Evolutionary conservation across 2,113 vertebrate species (phyloP).

Genomic region (Pelusios castaneus): DNA sequence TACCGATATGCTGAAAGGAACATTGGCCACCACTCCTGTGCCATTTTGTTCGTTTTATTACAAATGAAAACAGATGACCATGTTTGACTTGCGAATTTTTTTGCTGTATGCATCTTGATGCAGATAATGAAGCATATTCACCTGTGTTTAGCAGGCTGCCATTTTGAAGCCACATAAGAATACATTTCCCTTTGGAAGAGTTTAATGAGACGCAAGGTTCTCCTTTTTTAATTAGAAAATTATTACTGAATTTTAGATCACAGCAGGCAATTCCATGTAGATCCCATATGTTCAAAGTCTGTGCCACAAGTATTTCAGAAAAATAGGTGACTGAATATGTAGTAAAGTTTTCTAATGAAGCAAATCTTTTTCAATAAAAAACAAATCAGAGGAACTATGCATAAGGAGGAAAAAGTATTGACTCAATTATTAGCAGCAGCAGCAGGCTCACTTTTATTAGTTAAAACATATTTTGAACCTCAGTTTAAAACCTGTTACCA

Average conservation of each 20-base stretch:
- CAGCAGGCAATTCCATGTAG: not conserved
- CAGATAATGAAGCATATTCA: not conserved
- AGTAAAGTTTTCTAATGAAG: not conserved
- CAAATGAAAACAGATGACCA: not conserved
- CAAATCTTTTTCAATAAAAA: not conserved
- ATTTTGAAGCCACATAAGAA: slow-evolving; percentile 24
- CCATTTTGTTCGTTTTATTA: not conserved
- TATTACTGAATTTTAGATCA: not conserved
- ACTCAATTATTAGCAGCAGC: not conserved
- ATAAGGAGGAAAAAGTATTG: rapidly evolving
- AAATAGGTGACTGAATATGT: not conserved
- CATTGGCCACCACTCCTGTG: not conserved
- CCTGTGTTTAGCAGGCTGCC: not conserved
- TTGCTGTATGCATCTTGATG: not conserved
- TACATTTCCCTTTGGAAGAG: slow-evolving; percentile 34
- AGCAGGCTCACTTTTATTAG: not conserved
- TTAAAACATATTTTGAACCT: not conserved
- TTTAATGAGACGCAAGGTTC: not conserved
- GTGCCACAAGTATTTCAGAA: not conserved
- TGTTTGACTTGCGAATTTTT: not conserved
- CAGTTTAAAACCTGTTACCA: rapidly evolving
- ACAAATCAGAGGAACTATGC: not conserved
- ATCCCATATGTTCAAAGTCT: rapidly evolving
- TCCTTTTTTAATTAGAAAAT: slow-evolving; percentile 11
- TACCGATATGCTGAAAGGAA: not conserved